Percentiles rank a stretch among this genome's conserved stretches.
Conservation (phyloP, 2,888 invertebrate species). For the Spodoptera littoralis region DNA sequence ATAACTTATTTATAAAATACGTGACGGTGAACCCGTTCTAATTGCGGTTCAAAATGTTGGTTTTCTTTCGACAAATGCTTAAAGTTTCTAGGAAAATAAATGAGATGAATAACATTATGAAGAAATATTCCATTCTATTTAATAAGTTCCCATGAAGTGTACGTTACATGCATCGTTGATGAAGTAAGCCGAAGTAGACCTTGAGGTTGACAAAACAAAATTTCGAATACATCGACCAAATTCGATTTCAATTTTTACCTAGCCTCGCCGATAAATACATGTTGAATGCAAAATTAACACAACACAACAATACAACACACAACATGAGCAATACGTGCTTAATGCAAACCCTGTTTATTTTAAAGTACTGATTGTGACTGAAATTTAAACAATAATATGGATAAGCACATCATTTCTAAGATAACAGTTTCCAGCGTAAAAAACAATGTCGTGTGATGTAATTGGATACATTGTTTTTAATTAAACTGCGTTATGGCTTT, state of each 20-base stretch:
- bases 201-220: slow-evolving; percentile 38
- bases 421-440: slow-evolving; percentile 31
- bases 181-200: slow-evolving; percentile 28
- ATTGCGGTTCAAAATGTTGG: neutral
- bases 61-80: slow-evolving; percentile 12
- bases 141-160: slow-evolving; percentile 23
- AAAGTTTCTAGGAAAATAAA: slow-evolving; percentile 30
- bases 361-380: slow-evolving; percentile 8
- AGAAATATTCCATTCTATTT: slow-evolving; percentile 33
- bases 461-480: slow-evolving; percentile 42
- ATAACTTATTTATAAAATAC: slow-evolving; percentile 24
- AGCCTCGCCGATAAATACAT: slow-evolving; percentile 31
- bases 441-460: slow-evolving; percentile 28
- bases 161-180: slow-evolving; percentile 42
- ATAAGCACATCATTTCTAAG: slow-evolving; percentile 21
- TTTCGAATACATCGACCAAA: slow-evolving; percentile 34
- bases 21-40: slow-evolving; percentile 4
- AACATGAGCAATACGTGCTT: slow-evolving; percentile 30
- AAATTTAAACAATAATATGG: slow-evolving; percentile 28
- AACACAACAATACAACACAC: too few species aligned
- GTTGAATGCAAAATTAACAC: slow-evolving; percentile 45
- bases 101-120: slow-evolving; percentile 26
- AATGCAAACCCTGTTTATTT: slow-evolving; percentile 24
- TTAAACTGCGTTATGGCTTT: slow-evolving; percentile 24
- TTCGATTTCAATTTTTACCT: slow-evolving; percentile 42